Evolutionary conservation across 2,113 vertebrate species (phyloP).

Genomic region (Rhinolophus sinicus): DNA sequence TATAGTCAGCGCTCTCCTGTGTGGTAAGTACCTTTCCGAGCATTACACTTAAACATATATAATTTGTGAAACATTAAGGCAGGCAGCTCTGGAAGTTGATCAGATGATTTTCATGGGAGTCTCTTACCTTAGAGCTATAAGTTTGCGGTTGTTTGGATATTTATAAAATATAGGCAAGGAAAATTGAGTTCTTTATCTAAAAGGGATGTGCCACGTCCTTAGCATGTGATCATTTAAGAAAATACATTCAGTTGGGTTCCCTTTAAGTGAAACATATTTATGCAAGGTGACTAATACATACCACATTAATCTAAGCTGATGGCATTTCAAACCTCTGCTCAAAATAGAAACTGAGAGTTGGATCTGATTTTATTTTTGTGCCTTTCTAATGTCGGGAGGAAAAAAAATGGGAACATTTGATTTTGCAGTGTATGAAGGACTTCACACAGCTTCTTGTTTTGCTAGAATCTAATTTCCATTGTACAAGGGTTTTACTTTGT

Average conservation of each 20-base stretch:
- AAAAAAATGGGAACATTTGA: constrained; percentile 1
- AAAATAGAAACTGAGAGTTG: constrained; percentile 66
- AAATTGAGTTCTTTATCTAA: background rate
- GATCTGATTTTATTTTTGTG: constrained; percentile 58
- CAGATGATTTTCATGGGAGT: background rate
- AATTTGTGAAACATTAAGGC: background rate
- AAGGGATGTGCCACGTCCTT: background rate
- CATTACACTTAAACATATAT: background rate
- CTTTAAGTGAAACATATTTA: constrained; percentile 61
- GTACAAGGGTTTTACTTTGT: constrained; percentile 4
- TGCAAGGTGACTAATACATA: constrained; percentile 67
- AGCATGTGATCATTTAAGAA: constrained; percentile 3
- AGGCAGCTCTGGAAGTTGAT: background rate
- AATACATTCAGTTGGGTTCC: constrained; percentile 28
- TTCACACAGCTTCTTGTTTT: background rate
- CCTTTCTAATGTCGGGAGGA: background rate
- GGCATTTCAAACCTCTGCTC: constrained; percentile 65
- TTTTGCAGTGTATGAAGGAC: background rate
- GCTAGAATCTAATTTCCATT: constrained; percentile 18
- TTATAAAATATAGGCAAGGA: background rate
- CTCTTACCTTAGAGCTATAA: background rate
- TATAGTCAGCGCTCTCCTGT: background rate
- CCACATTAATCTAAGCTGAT: constrained; percentile 61
- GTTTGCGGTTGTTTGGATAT: background rate
- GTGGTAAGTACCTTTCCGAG: background rate